Conservation (phyloP, 2,888 invertebrate species). For the Rhagophthalmus giganteus region DNA sequence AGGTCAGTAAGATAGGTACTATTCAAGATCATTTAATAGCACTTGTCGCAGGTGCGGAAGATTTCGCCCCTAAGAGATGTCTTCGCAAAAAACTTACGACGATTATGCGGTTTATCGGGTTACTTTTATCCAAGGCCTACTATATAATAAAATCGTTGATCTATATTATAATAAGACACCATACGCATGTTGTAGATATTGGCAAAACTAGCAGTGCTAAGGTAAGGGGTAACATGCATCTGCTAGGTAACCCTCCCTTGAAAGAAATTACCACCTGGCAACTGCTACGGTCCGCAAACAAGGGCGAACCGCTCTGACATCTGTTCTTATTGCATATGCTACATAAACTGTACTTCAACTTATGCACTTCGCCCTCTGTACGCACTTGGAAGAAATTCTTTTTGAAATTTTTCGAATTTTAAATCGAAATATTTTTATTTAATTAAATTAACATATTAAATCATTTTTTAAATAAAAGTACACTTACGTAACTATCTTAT, state of each 20-base stretch:
- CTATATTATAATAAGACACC: slow-evolving; percentile 24
- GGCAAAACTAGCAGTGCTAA: slow-evolving; percentile 30
- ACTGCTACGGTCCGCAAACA: slow-evolving; percentile 56
- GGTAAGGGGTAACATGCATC: slow-evolving; percentile 50
- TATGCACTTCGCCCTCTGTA: slow-evolving; percentile 16
- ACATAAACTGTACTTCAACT: slow-evolving; percentile 29
- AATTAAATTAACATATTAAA: too few relatives aligned
- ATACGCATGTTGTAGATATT: slow-evolving; percentile 27
- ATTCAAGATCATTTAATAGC: too few relatives aligned
- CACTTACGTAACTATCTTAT: neutral
- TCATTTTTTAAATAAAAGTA: too few relatives aligned
- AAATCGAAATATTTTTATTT: too few relatives aligned
- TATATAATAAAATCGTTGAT: slow-evolving; percentile 15
- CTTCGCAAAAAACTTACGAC: slow-evolving; percentile 6
- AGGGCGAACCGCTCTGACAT: slow-evolving; percentile 45
- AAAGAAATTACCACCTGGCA: slow-evolving; percentile 57
- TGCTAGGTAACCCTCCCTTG: slow-evolving; percentile 53
- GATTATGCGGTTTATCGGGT: slow-evolving; percentile 19
- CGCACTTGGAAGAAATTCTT: slow-evolving; percentile 1
- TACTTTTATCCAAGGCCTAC: slow-evolving; percentile 4
- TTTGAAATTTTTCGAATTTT: too few relatives aligned
- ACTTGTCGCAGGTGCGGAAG: neutral
- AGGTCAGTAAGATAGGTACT: too few relatives aligned
- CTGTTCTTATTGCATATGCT: slow-evolving; percentile 41
- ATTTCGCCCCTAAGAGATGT: neutral